phyloP scores from a whole-genome alignment of 2,797 vertebrate genomes.

The Synaphobranchus kaupii region DNA sequence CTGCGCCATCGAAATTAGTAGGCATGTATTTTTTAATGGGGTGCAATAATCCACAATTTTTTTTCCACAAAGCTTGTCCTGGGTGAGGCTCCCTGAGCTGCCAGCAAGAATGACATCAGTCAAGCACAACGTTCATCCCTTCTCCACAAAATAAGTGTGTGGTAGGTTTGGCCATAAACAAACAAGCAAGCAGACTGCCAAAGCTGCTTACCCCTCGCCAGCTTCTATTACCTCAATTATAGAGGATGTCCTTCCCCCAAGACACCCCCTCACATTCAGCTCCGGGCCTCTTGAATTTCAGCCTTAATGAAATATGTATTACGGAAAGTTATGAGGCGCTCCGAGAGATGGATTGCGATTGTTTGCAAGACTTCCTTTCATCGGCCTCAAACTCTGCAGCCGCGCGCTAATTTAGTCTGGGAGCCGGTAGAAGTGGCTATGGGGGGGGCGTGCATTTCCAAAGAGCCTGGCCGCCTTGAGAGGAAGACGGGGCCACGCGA shows the following conservation, averaged over 20 bases:
- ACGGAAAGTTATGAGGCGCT: slow-evolving; percentile 45
- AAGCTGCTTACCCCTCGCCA: slow-evolving; percentile 2
- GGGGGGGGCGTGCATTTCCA: not conserved
- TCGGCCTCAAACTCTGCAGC: slow-evolving; percentile 44
- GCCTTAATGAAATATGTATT: slow-evolving; percentile 52
- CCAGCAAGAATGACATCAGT: slow-evolving; percentile 24
- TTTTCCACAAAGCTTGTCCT: slow-evolving; percentile 3
- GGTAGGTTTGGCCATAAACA: slow-evolving; percentile 22
- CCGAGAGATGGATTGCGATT: slow-evolving; percentile 44
- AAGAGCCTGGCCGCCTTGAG: slow-evolving; percentile 20
- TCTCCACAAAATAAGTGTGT: slow-evolving; percentile 15
- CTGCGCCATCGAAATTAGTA: slow-evolving; percentile 1
- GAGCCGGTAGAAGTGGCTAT: slow-evolving; percentile 47
- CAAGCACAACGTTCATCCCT: slow-evolving; percentile 24
- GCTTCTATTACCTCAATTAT: slow-evolving; percentile 37
- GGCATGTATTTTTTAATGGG: slow-evolving; percentile 9
- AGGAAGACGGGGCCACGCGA: slow-evolving; percentile 62
- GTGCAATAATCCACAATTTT: slow-evolving; percentile 5
- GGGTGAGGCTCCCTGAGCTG: not conserved
- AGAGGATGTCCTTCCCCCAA: slow-evolving; percentile 47
- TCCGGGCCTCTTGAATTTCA: slow-evolving; percentile 48
- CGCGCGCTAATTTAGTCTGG: slow-evolving; percentile 49
- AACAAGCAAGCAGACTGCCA: slow-evolving; percentile 22
- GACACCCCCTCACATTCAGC: slow-evolving; percentile 39
- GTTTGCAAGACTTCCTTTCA: slow-evolving; percentile 49